Conservation (phyloP, 2,113 vertebrate species). For the Noturus placidus region DNA sequence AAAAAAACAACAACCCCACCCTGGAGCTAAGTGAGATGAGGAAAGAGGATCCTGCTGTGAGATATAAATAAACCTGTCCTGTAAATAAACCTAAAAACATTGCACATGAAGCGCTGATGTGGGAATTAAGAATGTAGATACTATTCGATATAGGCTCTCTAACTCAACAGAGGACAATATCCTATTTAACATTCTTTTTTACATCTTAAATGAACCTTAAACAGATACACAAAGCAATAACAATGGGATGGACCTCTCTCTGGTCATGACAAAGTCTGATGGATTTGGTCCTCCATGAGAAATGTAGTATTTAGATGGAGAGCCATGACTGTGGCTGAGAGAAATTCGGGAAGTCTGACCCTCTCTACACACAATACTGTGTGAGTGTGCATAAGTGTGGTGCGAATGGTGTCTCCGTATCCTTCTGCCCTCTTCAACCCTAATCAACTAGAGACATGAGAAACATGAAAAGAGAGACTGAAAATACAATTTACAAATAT, state of each 20-base stretch:
- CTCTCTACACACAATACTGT: conserved; percentile 62
- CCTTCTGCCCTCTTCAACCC: conserved; percentile 56
- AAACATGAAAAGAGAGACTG: background rate
- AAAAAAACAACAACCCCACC: conserved; percentile 19
- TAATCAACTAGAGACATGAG: conserved; percentile 26
- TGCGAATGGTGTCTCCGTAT: conserved; percentile 71
- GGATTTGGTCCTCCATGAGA: conserved; percentile 62
- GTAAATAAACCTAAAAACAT: conserved; percentile 28
- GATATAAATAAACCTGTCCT: conserved; percentile 27
- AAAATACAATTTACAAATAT: no score
- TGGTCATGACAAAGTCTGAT: conserved; percentile 24
- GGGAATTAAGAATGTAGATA: background rate
- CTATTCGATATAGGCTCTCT: background rate
- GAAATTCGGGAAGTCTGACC: conserved; percentile 65
- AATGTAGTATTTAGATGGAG: conserved; percentile 62
- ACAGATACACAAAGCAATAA: conserved; percentile 9
- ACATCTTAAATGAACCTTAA: background rate
- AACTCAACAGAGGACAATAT: background rate
- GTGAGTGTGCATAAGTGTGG: conserved; percentile 69
- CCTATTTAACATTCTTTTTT: background rate
- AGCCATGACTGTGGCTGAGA: conserved; percentile 56
- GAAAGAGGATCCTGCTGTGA: conserved; percentile 38
- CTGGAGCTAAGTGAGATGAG: conserved; percentile 35
- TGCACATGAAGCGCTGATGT: conserved; percentile 14
- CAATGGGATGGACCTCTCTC: background rate